These are phyloP conservation scores for Panulirus ornatus DNA, from an alignment of 1,140 invertebrate genomes.

Conservation along the genomic window DNA sequence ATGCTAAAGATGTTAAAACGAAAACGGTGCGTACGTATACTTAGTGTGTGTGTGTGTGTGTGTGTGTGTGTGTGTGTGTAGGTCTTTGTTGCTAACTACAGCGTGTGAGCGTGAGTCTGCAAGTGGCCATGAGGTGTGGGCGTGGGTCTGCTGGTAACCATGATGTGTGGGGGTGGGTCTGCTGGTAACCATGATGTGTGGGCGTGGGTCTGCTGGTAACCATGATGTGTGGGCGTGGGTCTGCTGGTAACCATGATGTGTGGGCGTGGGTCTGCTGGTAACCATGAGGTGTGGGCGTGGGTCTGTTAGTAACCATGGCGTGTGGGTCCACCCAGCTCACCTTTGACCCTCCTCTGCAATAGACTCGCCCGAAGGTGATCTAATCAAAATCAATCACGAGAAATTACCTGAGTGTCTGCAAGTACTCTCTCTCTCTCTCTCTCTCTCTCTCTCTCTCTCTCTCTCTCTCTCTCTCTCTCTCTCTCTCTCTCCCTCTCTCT, in stretches of 20 bases:
- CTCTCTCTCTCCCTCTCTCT: background rate
- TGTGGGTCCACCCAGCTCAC: background rate
- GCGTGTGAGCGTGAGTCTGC: background rate
- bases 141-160: background rate
- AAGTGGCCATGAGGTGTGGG: background rate
- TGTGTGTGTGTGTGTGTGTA: background rate
- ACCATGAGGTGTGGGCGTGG: background rate
- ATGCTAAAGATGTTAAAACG: no score
- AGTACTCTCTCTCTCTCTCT: background rate
- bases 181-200: background rate
- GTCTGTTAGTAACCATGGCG: background rate
- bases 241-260: background rate
- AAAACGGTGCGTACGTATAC: no score
- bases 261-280: background rate
- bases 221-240: background rate
- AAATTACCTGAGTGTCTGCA: conserved; percentile 12
- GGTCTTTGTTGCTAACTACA: background rate
- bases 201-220: background rate
- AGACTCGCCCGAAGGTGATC: background rate
- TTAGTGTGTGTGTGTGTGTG: background rate
- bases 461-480: background rate
- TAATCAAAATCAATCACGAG: conserved; percentile 3
- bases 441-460: background rate
- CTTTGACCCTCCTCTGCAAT: background rate
- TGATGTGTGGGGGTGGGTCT: background rate